Evolutionary conservation across 2,888 invertebrate species (phyloP).

Genomic region (Epinotia nisella): DNA sequence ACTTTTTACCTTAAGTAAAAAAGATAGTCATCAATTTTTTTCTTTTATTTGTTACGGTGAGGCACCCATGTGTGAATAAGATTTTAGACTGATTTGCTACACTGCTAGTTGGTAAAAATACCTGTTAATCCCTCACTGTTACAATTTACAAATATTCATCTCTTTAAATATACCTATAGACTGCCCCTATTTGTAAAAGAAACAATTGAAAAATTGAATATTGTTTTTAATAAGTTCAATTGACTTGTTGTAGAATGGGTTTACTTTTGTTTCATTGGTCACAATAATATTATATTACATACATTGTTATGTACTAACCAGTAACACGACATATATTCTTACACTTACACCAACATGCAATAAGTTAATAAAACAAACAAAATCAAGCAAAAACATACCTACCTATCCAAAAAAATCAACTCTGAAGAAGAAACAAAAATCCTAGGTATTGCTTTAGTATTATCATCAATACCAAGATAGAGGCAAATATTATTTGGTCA

Average conservation of each 20-base stretch:
- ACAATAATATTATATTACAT: slow-evolving; percentile 43
- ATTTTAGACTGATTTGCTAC: slow-evolving; percentile 16
- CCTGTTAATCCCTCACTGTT: slow-evolving; percentile 38
- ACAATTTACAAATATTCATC: slow-evolving; percentile 31
- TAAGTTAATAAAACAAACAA: slow-evolving; percentile 77
- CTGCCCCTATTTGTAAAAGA: slow-evolving; percentile 6
- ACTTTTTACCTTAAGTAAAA: slow-evolving; percentile 21
- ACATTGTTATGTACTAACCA: too few species aligned
- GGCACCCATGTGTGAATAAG: slow-evolving; percentile 34
- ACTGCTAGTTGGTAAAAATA: slow-evolving; percentile 26
- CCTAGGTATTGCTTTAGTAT: slow-evolving; percentile 39
- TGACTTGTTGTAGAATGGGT: slow-evolving; percentile 56
- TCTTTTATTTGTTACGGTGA: slow-evolving; percentile 12
- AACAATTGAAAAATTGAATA: slow-evolving; percentile 35
- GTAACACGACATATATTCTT: slow-evolving; percentile 57
- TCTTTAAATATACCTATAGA: slow-evolving; percentile 26
- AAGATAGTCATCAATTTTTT: slow-evolving; percentile 13
- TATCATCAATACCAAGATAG: slow-evolving; percentile 39
- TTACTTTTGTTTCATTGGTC: slow-evolving; percentile 44
- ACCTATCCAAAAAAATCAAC: slow-evolving; percentile 62
- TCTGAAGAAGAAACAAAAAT: slow-evolving; percentile 42
- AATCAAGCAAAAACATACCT: slow-evolving; percentile 71
- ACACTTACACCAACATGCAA: slow-evolving; percentile 65
- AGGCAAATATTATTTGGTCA: slow-evolving; percentile 31
- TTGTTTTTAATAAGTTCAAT: slow-evolving; percentile 54